phyloP scores from a whole-genome alignment of 2,113 vertebrate genomes.

The Cyprinodon brontotheroides region DNA sequence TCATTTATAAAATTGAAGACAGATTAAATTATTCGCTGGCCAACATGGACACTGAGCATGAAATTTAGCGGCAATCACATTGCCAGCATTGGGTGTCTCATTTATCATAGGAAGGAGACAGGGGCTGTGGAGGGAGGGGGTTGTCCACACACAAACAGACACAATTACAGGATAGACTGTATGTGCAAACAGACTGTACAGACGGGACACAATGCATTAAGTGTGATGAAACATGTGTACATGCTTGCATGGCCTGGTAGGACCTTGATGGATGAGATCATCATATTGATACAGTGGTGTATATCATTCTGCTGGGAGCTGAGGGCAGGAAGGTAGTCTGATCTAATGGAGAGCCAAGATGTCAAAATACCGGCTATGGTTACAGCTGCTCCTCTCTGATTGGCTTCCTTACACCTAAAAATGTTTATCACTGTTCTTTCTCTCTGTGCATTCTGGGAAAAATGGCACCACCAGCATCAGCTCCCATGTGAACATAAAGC shows the following conservation, averaged over 20 bases:
- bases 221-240: constrained; percentile 53
- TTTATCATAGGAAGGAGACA: constrained; percentile 64
- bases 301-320: constrained; percentile 20
- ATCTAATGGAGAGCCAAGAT: neutral
- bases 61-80: constrained; percentile 80
- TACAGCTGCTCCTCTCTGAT: constrained; percentile 15
- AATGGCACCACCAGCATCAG: too few species aligned
- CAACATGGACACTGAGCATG: constrained; percentile 79
- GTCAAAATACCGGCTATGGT: constrained; percentile 2
- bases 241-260: constrained; percentile 22
- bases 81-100: constrained; percentile 66
- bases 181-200: constrained; percentile 35
- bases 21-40: constrained; percentile 78
- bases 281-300: constrained; percentile 55
- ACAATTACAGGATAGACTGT: constrained; percentile 40
- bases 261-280: constrained; percentile 68
- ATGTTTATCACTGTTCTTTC: neutral
- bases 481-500: neutral
- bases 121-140: constrained; percentile 3
- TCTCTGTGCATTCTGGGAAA: constrained; percentile 12
- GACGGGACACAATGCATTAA: constrained; percentile 37
- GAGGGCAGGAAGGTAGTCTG: constrained; percentile 5
- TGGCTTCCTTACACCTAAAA: constrained; percentile 7
- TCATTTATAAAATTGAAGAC: constrained; percentile 79
- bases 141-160: constrained; percentile 42